Evolutionary conservation across 37 sponge, comb jelly and placozoan genomes (phyloP), one percentile per base, ranked within the genome.

Genomic region (Cladorhizidae sp.): DNA sequence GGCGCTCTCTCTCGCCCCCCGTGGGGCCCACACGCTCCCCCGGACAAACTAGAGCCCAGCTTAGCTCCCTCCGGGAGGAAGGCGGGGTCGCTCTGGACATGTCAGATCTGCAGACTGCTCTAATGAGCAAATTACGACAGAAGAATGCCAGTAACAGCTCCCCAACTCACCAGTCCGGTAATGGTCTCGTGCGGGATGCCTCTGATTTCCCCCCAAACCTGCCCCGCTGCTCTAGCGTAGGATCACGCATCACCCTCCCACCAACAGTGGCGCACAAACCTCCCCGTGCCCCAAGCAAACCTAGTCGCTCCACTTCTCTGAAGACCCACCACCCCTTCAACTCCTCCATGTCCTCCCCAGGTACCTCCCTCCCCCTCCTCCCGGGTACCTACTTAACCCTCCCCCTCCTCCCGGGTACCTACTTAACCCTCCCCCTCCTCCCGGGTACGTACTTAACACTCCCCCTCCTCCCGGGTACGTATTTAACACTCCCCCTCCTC

Each of bases 251-350:
- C 23, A 36, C 35, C 25, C 29, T 33, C 23, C 56, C 79, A 11
- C 72, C 49, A 1, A 26, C 79, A 25, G 72, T 81, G 11, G 72
- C 81, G 0, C 55, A 61, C 43, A 81, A 81, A 40, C 81, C 81
- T 41, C 61, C 58, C 20, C 74, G 74, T 71, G 71, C 39, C 26
- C 71, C 71, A 14, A 5, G 14, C 71, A 65, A 65, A 31, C 67
- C 67, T 31, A 18, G 12, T 65, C 67, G 67, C 3, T 65, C 67
- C 18, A 32, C 36, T 7, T 65, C 67, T 3, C 18, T 65, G 11
- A 65, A 45, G 49, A 45, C 49, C 9, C 49, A 45, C 9, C 49
- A 45, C 8, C 49, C 5, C 9, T 9, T 9, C 5, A 12, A 12
- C 9, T 45, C 49, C 49, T 45, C 49, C 9, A 12, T 9, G 8